Evolutionary conservation across 2,888 invertebrate species (phyloP).

Genomic region (Machimus rusticus): DNA sequence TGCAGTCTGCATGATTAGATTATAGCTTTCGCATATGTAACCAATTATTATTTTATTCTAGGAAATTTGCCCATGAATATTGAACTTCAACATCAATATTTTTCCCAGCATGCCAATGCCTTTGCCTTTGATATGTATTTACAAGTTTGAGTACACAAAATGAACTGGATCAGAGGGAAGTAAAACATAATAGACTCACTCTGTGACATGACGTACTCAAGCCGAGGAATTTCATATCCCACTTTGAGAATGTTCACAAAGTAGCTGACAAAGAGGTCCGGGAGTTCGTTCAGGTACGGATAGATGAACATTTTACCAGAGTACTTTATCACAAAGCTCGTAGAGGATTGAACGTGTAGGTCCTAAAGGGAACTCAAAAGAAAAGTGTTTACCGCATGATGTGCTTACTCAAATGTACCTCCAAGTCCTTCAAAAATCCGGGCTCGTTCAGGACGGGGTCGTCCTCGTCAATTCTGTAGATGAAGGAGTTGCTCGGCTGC

Average conservation of each 20-base stretch:
- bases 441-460: constrained; percentile 45
- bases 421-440: not conserved
- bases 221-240: constrained; percentile 60
- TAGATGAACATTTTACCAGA: constrained; percentile 58
- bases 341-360: constrained; percentile 52
- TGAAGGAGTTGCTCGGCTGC: constrained; percentile 50
- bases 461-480: constrained; percentile 52
- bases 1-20: not conserved
- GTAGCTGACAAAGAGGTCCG: constrained; percentile 56
- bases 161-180: not conserved
- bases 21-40: not conserved
- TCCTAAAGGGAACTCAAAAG: constrained; percentile 33
- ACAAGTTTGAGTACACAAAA: not conserved
- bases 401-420: not conserved
- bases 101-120: not conserved
- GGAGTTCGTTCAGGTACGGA: constrained; percentile 59
- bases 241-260: constrained; percentile 59
- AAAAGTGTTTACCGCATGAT: not conserved
- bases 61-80: not conserved
- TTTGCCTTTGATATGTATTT: too few species aligned
- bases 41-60: not conserved
- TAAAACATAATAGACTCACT: constrained; percentile 51
- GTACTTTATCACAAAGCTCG: constrained; percentile 56
- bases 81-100: not conserved
- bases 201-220: constrained; percentile 61